phyloP scores from a whole-genome alignment of 2,113 vertebrate species.

The Drymodes brunneopygia region DNA sequence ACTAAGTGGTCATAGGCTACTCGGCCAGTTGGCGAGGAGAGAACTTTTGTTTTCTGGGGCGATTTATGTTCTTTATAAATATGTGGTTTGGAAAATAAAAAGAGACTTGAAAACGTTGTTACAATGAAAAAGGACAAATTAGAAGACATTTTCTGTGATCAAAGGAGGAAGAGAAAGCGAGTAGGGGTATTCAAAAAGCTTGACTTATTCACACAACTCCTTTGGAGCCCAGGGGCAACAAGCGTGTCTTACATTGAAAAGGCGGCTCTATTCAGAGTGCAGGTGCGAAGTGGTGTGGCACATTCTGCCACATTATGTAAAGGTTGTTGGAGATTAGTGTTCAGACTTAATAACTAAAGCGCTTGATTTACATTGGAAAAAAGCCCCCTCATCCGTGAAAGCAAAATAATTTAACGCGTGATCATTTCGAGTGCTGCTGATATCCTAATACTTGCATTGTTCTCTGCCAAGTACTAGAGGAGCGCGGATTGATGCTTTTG shows the following conservation, averaged over 20 bases:
- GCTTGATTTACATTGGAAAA: conserved; percentile 87
- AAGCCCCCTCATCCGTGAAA: conserved; percentile 87
- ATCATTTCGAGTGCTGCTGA: conserved; percentile 77
- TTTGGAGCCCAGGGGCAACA: conserved; percentile 93
- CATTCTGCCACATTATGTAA: conserved; percentile 92
- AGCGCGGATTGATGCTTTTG: conserved; percentile 62
- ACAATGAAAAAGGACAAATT: conserved; percentile 89
- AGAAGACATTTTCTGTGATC: conserved; percentile 87
- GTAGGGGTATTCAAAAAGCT: conserved; percentile 84
- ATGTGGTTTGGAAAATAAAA: conserved; percentile 79
- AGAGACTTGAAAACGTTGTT: conserved; percentile 82
- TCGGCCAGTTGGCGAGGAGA: conserved; percentile 53
- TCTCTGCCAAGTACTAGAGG: conserved; percentile 66
- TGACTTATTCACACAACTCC: conserved; percentile 91
- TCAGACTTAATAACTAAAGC: conserved; percentile 87
- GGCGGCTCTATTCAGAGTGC: conserved; percentile 93
- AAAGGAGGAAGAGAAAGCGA: conserved; percentile 86
- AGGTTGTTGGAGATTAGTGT: conserved; percentile 96
- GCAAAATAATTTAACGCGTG: conserved; percentile 85
- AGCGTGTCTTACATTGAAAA: conserved; percentile 95
- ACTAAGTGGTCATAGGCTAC: conserved; percentile 49
- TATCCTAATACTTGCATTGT: conserved; percentile 83
- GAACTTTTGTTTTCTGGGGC: conserved; percentile 69
- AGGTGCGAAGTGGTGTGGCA: conserved; percentile 95
- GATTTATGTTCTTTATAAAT: conserved; percentile 79